These are phyloP conservation scores for Drosophila chauvacae DNA, from an alignment of 1,140 invertebrate species.

Conservation along the genomic window DNA sequence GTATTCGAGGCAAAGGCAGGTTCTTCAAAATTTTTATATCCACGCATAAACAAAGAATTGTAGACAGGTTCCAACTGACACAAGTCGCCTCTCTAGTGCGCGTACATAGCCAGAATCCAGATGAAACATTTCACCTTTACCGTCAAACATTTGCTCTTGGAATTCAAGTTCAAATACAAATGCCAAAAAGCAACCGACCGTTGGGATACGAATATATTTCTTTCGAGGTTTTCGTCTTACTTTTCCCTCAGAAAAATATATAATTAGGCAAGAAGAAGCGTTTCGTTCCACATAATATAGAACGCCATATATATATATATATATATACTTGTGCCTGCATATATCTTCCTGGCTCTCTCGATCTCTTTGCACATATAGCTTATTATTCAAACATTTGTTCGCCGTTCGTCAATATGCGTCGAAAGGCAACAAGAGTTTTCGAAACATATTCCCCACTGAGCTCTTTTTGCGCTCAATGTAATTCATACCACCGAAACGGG, in stretches of 20 bases:
- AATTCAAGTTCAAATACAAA: slow-evolving; percentile 78
- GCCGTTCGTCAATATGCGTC: slow-evolving; percentile 68
- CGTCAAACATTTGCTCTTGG: slow-evolving; percentile 55
- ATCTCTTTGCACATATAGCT: slow-evolving; percentile 43
- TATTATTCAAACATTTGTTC: slow-evolving; percentile 79
- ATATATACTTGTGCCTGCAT: slow-evolving; percentile 21
- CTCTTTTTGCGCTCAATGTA: slow-evolving; percentile 69
- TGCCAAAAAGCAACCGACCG: slow-evolving; percentile 30
- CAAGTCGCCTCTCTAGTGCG: background rate
- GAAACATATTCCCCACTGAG: slow-evolving; percentile 62
- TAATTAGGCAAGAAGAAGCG: slow-evolving; percentile 20
- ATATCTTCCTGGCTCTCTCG: slow-evolving; percentile 29
- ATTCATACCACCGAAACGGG: slow-evolving; percentile 68
- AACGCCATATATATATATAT: slow-evolving; percentile 24
- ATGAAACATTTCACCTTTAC: slow-evolving; percentile 57
- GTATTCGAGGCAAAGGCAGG: background rate
- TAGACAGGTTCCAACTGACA: slow-evolving; percentile 5
- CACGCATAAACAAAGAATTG: slow-evolving; percentile 24
- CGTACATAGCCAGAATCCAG: slow-evolving; percentile 8
- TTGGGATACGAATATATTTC: slow-evolving; percentile 33
- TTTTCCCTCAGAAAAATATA: slow-evolving; percentile 30
- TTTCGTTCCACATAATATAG: slow-evolving; percentile 28
- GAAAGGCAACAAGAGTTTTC: slow-evolving; percentile 61
- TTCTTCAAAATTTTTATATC: background rate
- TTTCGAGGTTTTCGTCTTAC: slow-evolving; percentile 26